Percentiles rank a stretch among this genome's conserved stretches.
Conservation (phyloP, 1,140 invertebrate genomes). For the Aleiodes sp. region DNA sequence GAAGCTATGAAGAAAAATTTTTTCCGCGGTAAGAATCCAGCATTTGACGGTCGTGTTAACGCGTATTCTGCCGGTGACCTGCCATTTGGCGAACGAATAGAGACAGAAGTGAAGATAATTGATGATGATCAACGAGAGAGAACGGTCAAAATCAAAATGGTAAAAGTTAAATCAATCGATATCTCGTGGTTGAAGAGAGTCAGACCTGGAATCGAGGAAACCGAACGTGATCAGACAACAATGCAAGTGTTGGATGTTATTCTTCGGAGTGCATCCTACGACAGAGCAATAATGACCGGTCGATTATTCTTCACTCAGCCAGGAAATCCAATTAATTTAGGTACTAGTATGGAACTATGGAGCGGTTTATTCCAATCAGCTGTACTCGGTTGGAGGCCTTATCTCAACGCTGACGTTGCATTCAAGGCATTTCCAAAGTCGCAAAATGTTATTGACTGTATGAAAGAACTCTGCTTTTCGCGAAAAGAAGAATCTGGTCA, state of each 20-base stretch:
- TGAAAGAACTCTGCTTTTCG: slow-evolving; percentile 44
- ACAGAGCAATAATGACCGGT: slow-evolving; percentile 52
- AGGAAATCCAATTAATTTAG: slow-evolving; percentile 58
- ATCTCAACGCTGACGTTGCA: slow-evolving; percentile 79
- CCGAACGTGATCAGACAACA: slow-evolving; percentile 70
- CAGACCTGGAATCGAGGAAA: slow-evolving; percentile 53
- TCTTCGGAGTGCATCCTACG: slow-evolving; percentile 69
- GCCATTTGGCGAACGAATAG: slow-evolving; percentile 44
- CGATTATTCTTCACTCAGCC: slow-evolving; percentile 68
- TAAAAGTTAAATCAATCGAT: slow-evolving; percentile 67
- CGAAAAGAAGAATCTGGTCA: not conserved
- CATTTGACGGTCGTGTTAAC: slow-evolving; percentile 80
- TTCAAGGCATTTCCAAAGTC: slow-evolving; percentile 75
- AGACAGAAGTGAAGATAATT: too few relatives aligned
- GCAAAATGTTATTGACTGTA: slow-evolving; percentile 61
- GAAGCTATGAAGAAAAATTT: slow-evolving; percentile 46
- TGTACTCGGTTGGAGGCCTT: slow-evolving; percentile 76
- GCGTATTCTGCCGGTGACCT: slow-evolving; percentile 65
- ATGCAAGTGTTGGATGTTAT: slow-evolving; percentile 86
- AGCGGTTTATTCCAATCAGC: slow-evolving; percentile 79
- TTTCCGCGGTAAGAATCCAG: slow-evolving; percentile 62
- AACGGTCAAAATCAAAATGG: slow-evolving; percentile 72
- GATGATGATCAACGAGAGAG: too few relatives aligned
- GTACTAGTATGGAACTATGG: slow-evolving; percentile 76
- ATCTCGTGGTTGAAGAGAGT: slow-evolving; percentile 68